Conservation (phyloP, 2,113 vertebrate species). For the Varanus salvator region DNA sequence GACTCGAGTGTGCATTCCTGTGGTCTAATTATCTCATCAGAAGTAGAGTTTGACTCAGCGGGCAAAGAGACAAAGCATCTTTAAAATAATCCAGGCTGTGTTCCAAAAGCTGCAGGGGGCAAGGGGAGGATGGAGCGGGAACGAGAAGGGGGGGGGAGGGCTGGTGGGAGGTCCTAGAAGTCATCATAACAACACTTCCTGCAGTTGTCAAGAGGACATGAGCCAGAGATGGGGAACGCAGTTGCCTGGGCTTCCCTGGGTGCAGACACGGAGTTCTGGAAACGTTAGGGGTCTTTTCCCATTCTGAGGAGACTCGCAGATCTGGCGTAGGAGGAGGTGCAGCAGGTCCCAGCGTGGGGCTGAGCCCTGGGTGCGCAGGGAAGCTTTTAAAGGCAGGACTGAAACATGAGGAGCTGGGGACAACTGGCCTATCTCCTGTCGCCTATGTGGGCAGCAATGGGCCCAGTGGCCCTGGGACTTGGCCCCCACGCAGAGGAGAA, state of each 20-base stretch:
- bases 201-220: constrained; percentile 60
- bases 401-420: constrained; percentile 1
- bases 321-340: constrained; percentile 39
- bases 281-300: not conserved
- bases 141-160: not conserved
- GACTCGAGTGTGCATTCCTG: constrained; percentile 52
- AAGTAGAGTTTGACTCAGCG: constrained; percentile 38
- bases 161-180: constrained; percentile 37
- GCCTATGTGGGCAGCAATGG: constrained; percentile 55
- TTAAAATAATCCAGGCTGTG: constrained; percentile 60
- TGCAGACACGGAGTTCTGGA: constrained; percentile 38
- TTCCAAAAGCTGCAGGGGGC: constrained; percentile 46
- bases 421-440: not conserved
- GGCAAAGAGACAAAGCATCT: constrained; percentile 69
- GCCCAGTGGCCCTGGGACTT: not conserved
- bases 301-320: not conserved
- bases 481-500: constrained; percentile 30
- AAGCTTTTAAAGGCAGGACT: not conserved
- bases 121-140: constrained; percentile 29
- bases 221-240: constrained; percentile 66
- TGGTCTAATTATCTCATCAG: constrained; percentile 58
- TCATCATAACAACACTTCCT: constrained; percentile 56
- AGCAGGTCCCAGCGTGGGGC: not conserved
- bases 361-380: not conserved
- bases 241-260: constrained; percentile 53